Base-by-base conservation (phyloP, 1,140 invertebrate species). In the Plectus sambesii region DNA sequence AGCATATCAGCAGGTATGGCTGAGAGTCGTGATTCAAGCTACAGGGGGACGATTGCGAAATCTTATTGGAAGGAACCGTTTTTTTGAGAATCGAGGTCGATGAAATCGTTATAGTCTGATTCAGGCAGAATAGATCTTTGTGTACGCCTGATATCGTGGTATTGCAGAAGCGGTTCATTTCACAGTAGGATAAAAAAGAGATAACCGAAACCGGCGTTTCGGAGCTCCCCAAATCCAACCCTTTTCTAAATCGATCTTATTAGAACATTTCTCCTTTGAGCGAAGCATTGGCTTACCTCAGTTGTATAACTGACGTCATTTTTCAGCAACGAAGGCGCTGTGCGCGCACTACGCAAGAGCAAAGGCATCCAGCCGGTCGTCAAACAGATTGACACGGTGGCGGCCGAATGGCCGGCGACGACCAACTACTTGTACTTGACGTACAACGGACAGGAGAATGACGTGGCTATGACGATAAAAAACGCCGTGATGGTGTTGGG, bases 311-410 rank as follows among this genome's bases (percentile, higher is more conserved):
- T 70, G 90, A 97, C 68, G 69, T 96, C 3, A 71, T 78, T 5
- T 92, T 88, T 64, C 57, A 77, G 72, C 50, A 75, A 72, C 19
- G 74, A 76, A 50, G 54, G 72, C 30, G 62, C 67, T 0, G 60
- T 78, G 9, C 62, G 73, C 24, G 72, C 72, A 47, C 48, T 55
- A 4, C 58, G 78, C 27, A 42, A 62, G 19, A 54, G 68, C 15
- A 53, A 59, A 29, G 67, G 61, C 5, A 73, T 98, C 23, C 76
- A 72, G 12, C 93, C 93, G 0, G 85, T 78, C 70, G 85, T 98
- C 0, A 96, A 98, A 72, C 89, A 96, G 74, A 97, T 99, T 56
- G 94, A 99, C 73, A 99, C 94, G 0, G 92, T 99, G 2, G 89
- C 94, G 27, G 94, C 89, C 0, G 94, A 99, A 72, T 99, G 90